Evolutionary conservation across 2,888 invertebrate species (phyloP).

Genomic region (Candidula unifasciata): DNA sequence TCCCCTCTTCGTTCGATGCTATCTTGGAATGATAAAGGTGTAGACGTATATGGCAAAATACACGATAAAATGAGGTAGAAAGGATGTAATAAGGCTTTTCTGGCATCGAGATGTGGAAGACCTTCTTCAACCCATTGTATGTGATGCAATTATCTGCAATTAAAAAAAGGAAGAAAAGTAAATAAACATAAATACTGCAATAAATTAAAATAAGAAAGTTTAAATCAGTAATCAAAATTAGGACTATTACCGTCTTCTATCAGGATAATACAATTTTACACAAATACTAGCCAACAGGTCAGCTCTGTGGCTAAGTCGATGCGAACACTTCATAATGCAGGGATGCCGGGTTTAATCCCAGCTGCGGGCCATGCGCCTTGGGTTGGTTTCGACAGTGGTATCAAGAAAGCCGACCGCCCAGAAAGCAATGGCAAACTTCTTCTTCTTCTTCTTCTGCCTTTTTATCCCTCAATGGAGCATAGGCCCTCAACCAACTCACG

Average conservation of each 20-base stretch:
- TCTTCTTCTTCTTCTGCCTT: no score
- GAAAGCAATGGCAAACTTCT: no score
- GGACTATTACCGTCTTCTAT: no score
- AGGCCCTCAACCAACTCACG: no score
- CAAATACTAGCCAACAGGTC: not conserved
- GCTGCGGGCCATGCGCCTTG: no score
- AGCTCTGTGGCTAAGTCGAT: no score
- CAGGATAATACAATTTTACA: not conserved
- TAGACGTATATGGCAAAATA: not conserved
- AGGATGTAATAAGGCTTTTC: conserved; percentile 5
- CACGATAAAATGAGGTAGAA: conserved; percentile 13
- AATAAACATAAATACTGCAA: not conserved
- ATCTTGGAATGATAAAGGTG: not conserved
- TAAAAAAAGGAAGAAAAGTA: not conserved
- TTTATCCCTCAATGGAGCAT: no score
- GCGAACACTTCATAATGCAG: no score
- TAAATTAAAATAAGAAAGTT: not conserved
- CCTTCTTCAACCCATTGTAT: conserved; percentile 37
- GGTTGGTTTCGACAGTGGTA: no score
- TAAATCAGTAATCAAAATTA: not conserved
- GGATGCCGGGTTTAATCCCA: no score
- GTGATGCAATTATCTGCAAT: conserved; percentile 14
- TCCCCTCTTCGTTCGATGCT: not conserved
- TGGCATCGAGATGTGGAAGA: not conserved
- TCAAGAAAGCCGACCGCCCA: no score